These are phyloP conservation scores for Charanyca ferruginea DNA, from an alignment of 2,888 invertebrate species.

Conservation along the genomic window DNA sequence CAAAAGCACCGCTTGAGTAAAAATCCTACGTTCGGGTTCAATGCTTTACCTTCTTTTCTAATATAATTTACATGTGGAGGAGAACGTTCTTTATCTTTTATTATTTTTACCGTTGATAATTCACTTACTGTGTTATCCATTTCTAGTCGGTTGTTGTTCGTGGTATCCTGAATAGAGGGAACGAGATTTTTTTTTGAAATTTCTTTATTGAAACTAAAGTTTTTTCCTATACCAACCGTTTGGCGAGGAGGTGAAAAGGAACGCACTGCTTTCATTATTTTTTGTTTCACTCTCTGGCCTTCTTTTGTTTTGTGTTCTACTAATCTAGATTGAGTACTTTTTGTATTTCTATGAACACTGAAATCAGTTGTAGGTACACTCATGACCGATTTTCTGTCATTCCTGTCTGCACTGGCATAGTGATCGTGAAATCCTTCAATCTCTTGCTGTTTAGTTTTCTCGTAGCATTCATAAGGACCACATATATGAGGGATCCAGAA, in stretches of 20 bases:
- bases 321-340: slow-evolving; percentile 26
- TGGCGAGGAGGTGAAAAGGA: slow-evolving; percentile 30
- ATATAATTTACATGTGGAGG: slow-evolving; percentile 17
- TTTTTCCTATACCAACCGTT: slow-evolving; percentile 64
- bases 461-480: slow-evolving; percentile 17
- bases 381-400: slow-evolving; percentile 26
- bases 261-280: background rate
- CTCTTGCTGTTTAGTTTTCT: slow-evolving; percentile 13
- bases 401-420: slow-evolving; percentile 4
- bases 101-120: slow-evolving; percentile 14
- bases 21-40: slow-evolving; percentile 23
- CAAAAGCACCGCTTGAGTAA: slow-evolving; percentile 50
- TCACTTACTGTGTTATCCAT: slow-evolving; percentile 13
- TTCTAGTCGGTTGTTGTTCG: background rate
- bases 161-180: background rate
- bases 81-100: slow-evolving; percentile 3
- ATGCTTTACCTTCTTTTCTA: slow-evolving; percentile 15
- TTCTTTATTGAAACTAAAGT: slow-evolving; percentile 67
- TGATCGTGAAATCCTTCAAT: slow-evolving; percentile 12
- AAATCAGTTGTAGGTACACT: slow-evolving; percentile 22
- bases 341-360: slow-evolving; percentile 11
- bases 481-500: slow-evolving; percentile 17
- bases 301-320: slow-evolving; percentile 6
- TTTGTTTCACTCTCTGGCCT: slow-evolving; percentile 12
- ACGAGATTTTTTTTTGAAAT: slow-evolving; percentile 61